Evolutionary conservation across 2,888 invertebrate genomes (phyloP).

Genomic region (Brenthis ino): DNA sequence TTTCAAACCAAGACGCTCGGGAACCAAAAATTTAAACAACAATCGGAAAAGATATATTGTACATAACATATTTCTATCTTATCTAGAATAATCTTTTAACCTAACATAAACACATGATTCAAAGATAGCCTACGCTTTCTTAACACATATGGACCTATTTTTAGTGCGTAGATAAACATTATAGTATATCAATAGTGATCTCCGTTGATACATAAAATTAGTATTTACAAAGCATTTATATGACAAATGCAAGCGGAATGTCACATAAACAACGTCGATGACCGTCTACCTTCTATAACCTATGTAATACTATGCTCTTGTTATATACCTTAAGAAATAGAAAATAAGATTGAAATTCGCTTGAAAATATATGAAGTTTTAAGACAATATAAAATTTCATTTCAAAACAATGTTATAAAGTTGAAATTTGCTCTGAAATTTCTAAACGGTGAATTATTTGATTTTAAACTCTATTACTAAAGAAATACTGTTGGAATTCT

Average conservation of each 20-base stretch:
- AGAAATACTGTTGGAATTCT: neutral
- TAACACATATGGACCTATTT: neutral
- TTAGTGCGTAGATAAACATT: conserved; percentile 11
- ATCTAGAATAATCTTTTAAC: too few relatives aligned
- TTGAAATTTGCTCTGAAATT: conserved; percentile 6
- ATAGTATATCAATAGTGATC: conserved; percentile 11
- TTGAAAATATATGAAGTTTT: conserved; percentile 1
- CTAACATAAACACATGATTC: too few relatives aligned
- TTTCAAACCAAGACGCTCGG: too few relatives aligned
- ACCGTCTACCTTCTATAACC: conserved; percentile 44
- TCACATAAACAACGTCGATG: conserved; percentile 50
- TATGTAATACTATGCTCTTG: conserved; percentile 13
- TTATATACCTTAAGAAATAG: conserved; percentile 24
- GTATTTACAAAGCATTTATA: conserved; percentile 33
- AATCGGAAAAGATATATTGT: too few relatives aligned
- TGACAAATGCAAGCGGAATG: conserved; percentile 54
- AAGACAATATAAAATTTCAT: neutral
- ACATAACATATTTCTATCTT: too few relatives aligned
- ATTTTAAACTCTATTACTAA: neutral
- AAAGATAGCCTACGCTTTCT: too few relatives aligned
- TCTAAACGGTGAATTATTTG: neutral
- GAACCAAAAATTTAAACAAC: too few relatives aligned
- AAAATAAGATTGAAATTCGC: conserved; percentile 36
- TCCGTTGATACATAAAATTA: conserved; percentile 9
- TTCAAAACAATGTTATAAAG: conserved; percentile 4